Base-by-base conservation (phyloP, 2,888 invertebrate species). In the Stenurella melanura region DNA sequence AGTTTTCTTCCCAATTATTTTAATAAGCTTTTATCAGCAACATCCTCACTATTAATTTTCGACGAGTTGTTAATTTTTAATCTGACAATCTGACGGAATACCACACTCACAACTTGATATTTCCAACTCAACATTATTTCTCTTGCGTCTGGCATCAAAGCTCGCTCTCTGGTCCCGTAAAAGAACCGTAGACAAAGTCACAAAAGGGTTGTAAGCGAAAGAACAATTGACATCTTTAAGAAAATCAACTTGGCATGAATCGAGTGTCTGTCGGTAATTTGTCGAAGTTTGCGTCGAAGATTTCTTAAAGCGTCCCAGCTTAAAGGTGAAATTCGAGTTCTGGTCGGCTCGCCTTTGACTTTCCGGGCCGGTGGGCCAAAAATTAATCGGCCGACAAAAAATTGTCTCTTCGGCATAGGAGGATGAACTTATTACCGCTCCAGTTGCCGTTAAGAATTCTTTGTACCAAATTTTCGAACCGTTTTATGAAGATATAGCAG, bases 341-440 rank as follows among this genome's bases (percentile, higher is more conserved):
- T 85, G 85, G 77, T 78, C 84, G 86, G 88, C 85, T 79, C 68
- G 70, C 83, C 88, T 89, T 89, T 89, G 89, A 89, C 89, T 89
- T 89, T 89, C 88, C 89, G 85, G 86, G 81, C 87, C 89, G 85
- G 54, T 83, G 83, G 82, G 80, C 82, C 84, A 83, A 82, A 84
- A 83, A 83, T 84, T 84, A 82, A 83, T 83, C 83, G 83, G 77
- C 76, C 74, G 79, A 82, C 80, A 78, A 82, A 84, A 83, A 83
- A 83, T 78, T 82, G 83, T 85, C 84, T 84, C 82, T 81, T 76
- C 77, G 67, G 79, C 76, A 83, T 78, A 81, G 80, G 77, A 83
- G 80, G 83, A 83, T 83, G 83, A 78, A 77, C 84, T 83, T 74
- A 78, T 78, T 80, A 76, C 73, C 78, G 80, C 80, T 77, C 74